phyloP scores from a whole-genome alignment of 2,797 vertebrate species.

The Cetoscarus ocellatus region DNA sequence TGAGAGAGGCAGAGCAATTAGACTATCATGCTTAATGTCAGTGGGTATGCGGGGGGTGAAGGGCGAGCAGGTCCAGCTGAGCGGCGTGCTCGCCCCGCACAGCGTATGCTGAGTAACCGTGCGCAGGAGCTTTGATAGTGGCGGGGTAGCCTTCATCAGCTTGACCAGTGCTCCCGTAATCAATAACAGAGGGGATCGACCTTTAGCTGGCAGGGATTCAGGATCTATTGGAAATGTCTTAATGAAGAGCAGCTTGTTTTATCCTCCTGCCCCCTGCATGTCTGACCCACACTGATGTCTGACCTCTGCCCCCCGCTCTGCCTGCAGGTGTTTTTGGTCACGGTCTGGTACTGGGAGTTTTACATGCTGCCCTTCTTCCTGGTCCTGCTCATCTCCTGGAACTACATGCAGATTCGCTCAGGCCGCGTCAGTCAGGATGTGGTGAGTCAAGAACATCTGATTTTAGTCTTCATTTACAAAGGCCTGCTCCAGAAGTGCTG shows the following conservation, averaged over 20 bases:
- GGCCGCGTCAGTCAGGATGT: conserved; percentile 87
- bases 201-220: conserved; percentile 28
- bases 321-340: conserved; percentile 91
- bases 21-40: conserved; percentile 61
- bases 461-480: no score
- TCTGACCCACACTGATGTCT: conserved; percentile 24
- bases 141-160: conserved; percentile 36
- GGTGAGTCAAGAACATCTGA: conserved; percentile 78
- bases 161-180: conserved; percentile 33
- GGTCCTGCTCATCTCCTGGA: conserved; percentile 90
- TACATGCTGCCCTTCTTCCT: conserved; percentile 95
- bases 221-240: conserved; percentile 18
- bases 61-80: conserved; percentile 13
- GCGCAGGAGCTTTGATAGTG: conserved; percentile 24
- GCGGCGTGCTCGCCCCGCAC: conserved; percentile 14
- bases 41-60: conserved; percentile 36
- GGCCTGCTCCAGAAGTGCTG: no score
- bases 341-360: conserved; percentile 93
- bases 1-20: conserved; percentile 67
- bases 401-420: conserved; percentile 85
- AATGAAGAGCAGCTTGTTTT: conserved; percentile 37
- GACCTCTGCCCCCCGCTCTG: conserved; percentile 26
- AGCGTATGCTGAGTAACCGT: conserved; percentile 14
- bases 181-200: conserved; percentile 29
- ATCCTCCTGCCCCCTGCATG: neutral